phyloP scores from a whole-genome alignment of 2,888 invertebrate genomes.

The Catocala sponsa region DNA sequence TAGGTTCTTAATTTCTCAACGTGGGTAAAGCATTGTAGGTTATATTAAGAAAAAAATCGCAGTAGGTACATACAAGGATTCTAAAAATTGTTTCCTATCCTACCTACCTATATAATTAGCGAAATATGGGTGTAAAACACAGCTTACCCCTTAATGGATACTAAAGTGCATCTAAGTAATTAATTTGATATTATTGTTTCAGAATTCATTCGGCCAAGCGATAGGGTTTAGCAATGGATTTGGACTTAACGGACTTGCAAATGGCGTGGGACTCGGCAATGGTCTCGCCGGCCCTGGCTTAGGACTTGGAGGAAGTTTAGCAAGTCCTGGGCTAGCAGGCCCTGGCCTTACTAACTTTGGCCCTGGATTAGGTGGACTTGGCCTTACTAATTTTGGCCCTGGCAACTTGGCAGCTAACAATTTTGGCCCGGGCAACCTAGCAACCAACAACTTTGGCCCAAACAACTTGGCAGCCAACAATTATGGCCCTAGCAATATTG shows the following conservation, averaged over 20 bases:
- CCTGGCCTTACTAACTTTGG: conserved; percentile 8
- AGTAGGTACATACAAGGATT: too few relatives aligned
- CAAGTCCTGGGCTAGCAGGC: background rate
- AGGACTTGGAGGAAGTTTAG: conserved; percentile 5
- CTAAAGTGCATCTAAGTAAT: background rate
- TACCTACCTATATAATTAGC: too few relatives aligned
- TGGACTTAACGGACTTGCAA: conserved; percentile 38
- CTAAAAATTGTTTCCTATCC: too few relatives aligned
- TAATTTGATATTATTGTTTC: conserved; percentile 24
- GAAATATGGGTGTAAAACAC: too few relatives aligned
- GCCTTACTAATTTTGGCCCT: conserved; percentile 3
- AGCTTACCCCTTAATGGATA: too few relatives aligned
- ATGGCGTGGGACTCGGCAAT: conserved; percentile 30
- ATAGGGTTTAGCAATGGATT: conserved; percentile 45
- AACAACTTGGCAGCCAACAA: too few relatives aligned
- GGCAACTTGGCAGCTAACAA: conserved; percentile 6
- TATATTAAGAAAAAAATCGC: too few relatives aligned
- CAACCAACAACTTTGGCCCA: too few relatives aligned
- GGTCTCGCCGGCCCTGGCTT: conserved; percentile 11
- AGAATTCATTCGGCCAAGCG: conserved; percentile 49
- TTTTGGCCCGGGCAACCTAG: background rate
- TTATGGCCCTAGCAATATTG: too few relatives aligned
- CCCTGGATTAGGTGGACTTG: background rate
- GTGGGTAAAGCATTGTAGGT: too few relatives aligned
- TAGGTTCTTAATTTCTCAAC: too few relatives aligned